Evolutionary conservation across 2,797 vertebrate species (phyloP).

Genomic region (Neostethus bicornis): DNA sequence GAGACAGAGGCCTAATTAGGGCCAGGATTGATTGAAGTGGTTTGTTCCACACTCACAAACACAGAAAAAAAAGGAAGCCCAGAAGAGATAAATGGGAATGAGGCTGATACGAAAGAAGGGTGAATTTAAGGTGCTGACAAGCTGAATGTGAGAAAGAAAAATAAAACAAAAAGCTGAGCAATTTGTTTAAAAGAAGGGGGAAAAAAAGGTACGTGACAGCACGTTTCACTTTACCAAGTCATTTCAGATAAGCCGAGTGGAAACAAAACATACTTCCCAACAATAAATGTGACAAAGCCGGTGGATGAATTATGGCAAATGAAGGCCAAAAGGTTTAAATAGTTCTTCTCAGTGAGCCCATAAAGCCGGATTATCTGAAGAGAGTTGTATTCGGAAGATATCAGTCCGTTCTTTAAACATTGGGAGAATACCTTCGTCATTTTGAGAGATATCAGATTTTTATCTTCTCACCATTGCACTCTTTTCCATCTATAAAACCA

Average conservation of each 20-base stretch:
- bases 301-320: constrained; percentile 14
- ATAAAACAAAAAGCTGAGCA: neutral
- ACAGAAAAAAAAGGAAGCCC: constrained; percentile 16
- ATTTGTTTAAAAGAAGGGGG: neutral
- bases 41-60: constrained; percentile 16
- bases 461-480: constrained; percentile 13
- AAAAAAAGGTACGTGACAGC: neutral
- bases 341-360: neutral
- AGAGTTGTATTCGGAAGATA: neutral
- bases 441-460: neutral
- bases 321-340: constrained; percentile 17
- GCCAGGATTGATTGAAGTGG: constrained; percentile 52
- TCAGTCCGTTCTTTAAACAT: constrained; percentile 5
- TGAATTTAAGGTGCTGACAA: neutral
- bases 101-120: neutral
- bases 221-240: neutral
- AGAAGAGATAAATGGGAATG: constrained; percentile 15
- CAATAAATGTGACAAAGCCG: constrained; percentile 7
- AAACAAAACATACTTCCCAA: constrained; percentile 3
- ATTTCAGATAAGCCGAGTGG: neutral
- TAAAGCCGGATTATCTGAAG: constrained; percentile 1
- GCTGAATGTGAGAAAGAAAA: too few relatives aligned
- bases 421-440: neutral
- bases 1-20: constrained; percentile 60
- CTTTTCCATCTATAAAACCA: constrained; percentile 44